Percentiles rank a stretch among this genome's conserved stretches.
Evolutionary conservation across 1,140 invertebrate species (phyloP).

Genomic region (Cryptotermes secundus): DNA sequence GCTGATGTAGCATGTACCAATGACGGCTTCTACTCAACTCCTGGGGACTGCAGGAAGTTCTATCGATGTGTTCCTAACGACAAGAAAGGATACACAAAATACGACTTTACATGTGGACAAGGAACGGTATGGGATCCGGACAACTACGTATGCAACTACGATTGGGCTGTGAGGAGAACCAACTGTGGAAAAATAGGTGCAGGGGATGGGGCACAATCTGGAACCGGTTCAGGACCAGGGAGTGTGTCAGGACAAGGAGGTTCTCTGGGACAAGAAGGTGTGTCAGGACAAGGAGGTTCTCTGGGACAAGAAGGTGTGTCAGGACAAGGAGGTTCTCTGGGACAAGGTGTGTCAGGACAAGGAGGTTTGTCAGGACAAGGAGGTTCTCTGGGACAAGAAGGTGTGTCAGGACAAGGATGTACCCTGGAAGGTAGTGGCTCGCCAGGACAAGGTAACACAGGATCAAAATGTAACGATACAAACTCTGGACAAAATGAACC

Average conservation of each 20-base stretch:
- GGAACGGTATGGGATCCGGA: conserved; percentile 73
- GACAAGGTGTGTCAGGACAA: neutral
- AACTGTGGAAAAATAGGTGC: neutral
- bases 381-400: neutral
- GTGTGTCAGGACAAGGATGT: neutral
- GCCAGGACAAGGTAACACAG: neutral
- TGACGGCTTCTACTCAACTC: conserved; percentile 55
- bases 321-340: neutral
- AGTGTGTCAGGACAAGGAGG: neutral
- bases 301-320: neutral
- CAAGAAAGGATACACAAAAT: conserved; percentile 49
- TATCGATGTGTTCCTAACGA: conserved; percentile 46
- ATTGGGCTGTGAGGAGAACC: conserved; percentile 53
- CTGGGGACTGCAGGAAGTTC: conserved; percentile 49
- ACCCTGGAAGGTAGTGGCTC: neutral
- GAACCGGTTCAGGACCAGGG: neutral
- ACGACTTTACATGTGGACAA: conserved; percentile 67
- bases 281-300: neutral
- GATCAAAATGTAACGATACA: neutral
- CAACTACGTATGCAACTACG: conserved; percentile 64
- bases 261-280: neutral
- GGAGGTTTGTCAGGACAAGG: neutral
- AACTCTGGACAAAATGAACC: neutral
- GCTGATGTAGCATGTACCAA: conserved; percentile 40
- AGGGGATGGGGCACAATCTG: no score